These are phyloP conservation scores for Drosophila trichaetosa DNA, from an alignment of 2,888 invertebrate species.

Conservation along the genomic window DNA sequence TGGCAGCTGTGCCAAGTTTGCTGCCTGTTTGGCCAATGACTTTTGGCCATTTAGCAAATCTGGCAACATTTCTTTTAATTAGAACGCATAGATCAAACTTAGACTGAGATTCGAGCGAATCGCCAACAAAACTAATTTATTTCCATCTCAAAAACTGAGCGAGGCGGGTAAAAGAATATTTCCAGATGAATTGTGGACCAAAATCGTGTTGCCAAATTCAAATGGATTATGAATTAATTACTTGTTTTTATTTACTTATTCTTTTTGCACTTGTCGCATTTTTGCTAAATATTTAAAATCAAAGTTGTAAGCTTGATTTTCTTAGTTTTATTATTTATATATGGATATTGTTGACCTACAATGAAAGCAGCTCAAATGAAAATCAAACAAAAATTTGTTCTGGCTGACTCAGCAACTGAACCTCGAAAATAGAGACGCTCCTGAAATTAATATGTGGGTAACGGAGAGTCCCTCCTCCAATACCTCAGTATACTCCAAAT, in stretches of 20 bases:
- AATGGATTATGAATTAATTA: not conserved
- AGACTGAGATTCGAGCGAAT: not conserved
- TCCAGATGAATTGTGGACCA: not conserved
- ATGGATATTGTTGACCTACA: not conserved
- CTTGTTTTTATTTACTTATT: not conserved
- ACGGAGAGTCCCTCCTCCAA: not conserved
- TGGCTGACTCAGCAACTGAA: not conserved
- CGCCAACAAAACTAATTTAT: constrained; percentile 1
- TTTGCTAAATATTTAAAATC: too few species aligned
- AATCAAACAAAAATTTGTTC: too few species aligned
- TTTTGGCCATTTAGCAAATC: constrained; percentile 19
- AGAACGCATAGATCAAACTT: constrained; percentile 7
- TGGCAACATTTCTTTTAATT: constrained; percentile 9
- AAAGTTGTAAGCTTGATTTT: too few species aligned
- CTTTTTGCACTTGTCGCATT: not conserved
- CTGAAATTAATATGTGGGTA: too few species aligned
- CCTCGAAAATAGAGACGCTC: not conserved
- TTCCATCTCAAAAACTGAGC: not conserved
- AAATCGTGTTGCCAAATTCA: not conserved
- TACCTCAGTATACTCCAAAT: not conserved
- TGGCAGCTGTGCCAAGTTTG: constrained; percentile 4
- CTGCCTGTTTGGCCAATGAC: constrained; percentile 5
- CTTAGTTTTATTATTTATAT: too few species aligned
- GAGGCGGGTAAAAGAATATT: not conserved
- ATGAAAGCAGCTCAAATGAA: too few species aligned